A percentile compares a stretch with the other conserved stretches of the same genome.
Evolutionary conservation across 2,797 vertebrate species (phyloP).

Genomic region (Capromys pilorides): DNA sequence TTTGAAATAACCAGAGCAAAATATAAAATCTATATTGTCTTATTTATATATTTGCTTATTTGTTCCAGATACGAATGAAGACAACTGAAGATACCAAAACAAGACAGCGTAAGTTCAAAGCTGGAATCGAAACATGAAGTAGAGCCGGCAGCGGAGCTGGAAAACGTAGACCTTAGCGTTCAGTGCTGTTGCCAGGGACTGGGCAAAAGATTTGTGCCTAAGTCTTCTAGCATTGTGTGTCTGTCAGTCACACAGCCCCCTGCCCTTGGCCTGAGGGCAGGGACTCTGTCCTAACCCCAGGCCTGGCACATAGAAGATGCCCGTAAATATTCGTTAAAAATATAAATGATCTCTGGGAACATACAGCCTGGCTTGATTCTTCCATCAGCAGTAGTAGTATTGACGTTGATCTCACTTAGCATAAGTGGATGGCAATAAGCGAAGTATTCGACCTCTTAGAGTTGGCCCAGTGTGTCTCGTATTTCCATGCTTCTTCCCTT

Average conservation of each 20-base stretch:
- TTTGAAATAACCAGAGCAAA: slow-evolving; percentile 23
- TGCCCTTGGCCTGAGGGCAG: neutral
- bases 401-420: neutral
- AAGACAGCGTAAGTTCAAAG: neutral
- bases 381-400: neutral
- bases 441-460: neutral
- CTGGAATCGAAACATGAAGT: neutral
- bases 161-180: neutral
- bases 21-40: slow-evolving; percentile 30
- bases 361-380: slow-evolving; percentile 22
- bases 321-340: neutral
- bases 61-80: slow-evolving; percentile 12
- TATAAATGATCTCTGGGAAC: slow-evolving; percentile 22
- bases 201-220: neutral
- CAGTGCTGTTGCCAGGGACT: neutral
- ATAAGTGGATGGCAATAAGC: neutral
- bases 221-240: neutral
- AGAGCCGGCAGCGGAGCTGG: neutral
- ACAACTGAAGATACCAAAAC: neutral
- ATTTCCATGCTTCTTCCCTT: neutral
- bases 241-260: neutral
- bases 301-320: neutral
- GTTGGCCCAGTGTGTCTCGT: neutral
- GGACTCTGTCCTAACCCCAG: neutral
- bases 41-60: slow-evolving; percentile 44